These are phyloP conservation scores for Microcebus tavaratra DNA, from an alignment of 2,113 vertebrate genomes.

Conservation along the genomic window DNA sequence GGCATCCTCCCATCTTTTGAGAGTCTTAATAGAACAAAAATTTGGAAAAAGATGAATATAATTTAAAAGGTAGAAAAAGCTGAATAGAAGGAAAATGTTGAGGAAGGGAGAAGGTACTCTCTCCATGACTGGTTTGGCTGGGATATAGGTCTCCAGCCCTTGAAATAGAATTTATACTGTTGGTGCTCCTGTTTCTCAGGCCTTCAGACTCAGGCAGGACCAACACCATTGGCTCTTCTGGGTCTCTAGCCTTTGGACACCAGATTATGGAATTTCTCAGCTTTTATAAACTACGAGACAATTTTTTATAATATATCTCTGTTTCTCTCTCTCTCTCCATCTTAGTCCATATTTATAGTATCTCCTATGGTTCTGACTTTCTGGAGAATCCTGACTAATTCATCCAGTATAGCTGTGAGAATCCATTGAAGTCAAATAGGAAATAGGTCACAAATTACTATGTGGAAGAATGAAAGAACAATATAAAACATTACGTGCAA, in stretches of 20 bases:
- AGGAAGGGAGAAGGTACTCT: not conserved
- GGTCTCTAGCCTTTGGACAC: too few species aligned
- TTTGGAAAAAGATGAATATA: too few species aligned
- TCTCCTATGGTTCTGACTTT: not conserved
- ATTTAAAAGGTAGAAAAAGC: too few species aligned
- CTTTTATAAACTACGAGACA: not conserved
- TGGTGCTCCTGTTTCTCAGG: not conserved
- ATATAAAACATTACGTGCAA: not conserved
- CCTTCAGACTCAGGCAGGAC: not conserved
- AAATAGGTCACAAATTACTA: not conserved
- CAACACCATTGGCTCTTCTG: not conserved
- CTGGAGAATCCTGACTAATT: not conserved
- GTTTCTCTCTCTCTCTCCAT: not conserved
- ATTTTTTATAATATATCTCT: not conserved
- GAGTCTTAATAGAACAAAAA: too few species aligned
- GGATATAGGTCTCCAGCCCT: not conserved
- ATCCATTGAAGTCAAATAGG: not conserved
- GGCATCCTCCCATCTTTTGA: not conserved
- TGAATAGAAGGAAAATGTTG: not conserved
- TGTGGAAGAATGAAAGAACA: not conserved
- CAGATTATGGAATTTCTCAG: not conserved
- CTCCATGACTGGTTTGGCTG: not conserved
- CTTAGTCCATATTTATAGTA: not conserved
- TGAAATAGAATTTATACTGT: not conserved
- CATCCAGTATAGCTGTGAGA: not conserved